Base-by-base conservation (phyloP, 2,888 invertebrate species). In the Hybos culiciformis region DNA sequence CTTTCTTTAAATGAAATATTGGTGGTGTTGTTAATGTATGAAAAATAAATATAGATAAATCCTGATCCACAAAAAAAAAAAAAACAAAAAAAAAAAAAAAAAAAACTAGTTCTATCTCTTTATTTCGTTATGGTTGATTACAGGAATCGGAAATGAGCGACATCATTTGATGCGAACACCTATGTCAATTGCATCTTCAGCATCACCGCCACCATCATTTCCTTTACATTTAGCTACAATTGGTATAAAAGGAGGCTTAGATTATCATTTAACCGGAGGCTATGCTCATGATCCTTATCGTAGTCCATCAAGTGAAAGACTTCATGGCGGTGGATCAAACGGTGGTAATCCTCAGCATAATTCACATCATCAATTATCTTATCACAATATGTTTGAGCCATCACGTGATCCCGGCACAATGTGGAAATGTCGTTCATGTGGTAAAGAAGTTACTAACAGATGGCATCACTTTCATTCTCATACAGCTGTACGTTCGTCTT, bases 391-490 rank as follows among this genome's bases (percentile, higher is more conserved):
- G 83, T 85, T 85, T 68, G 78, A 77, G 57, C 78, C 79, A 56
- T 73, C 79, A 46, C 72, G 77, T 48, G 77, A 76, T 61, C 80
- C 78, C 55, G 75, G 80, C 42, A 75, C 81, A 51, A 73, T 82
- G 61, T 85, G 84, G 83, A 78, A 78, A 61, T 85, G 85, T 69
- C 79, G 80, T 62, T 77, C 80, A 29, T 85, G 85, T 70, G 81
- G 82, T 66, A 86, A 85, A 71, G 80, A 84, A 71, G 84, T 84
- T 51, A 82, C 84, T 65, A 86, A 85, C 70, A 75, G 84, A 68
- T 86, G 85, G 85, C 85, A 86, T 67, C 85, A 86, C 70, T 84
- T 77, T 72, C 84, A 85, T 69, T 82, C 81, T 56, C 85, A 86
- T 69, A 82, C 81, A 48, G 77, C 82, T 52, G 80, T 81, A 67